Base-by-base conservation (phyloP, 2,797 vertebrate species). In the Syndactyla subalaris region DNA sequence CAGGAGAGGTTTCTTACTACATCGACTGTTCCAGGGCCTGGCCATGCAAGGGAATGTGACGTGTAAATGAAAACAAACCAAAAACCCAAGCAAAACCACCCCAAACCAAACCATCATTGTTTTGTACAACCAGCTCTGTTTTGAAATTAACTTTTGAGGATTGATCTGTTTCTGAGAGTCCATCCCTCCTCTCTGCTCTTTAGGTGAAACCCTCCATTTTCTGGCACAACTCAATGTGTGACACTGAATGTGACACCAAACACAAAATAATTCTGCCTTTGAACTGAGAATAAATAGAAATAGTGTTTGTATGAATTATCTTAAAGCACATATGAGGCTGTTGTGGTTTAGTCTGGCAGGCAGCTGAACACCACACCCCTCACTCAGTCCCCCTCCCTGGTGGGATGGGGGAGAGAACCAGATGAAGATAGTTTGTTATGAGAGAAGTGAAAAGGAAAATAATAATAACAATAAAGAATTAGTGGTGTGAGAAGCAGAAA, bases 251-350 rank as follows among this genome's bases (percentile, higher is more conserved):
- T 29, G 0, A 2, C 22, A 49, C 34, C 62, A 79, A 38, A 88
- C 57, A 48, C 29, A 23, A 55, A 73, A 51, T 88, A 81, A 48
- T 41, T 66, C 52, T 54, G 39, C 54, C 29, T 71, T 58, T 20
- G 54, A 30, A 36, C 38, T 20, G 46, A 85, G 45, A 82, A 82
- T 38, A 94, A 63, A 62, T 1, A 75, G 67, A 57, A 87, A 11
- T 0, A 0, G 4, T 4, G 4, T 57, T 68, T 65, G 30, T 62
- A 59, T 24, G 7, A 83, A 75, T 41, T 75, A 10, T 62, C 58
- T 48, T 62, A 8, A 68, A 73, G 73, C 74, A 77, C 74, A 32
- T 10, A 74, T 62, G 30, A 58, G 23, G 26, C 39, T 36, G 24
- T 17, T n/a, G 15, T 13, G 39, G 14, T 34, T 29, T 29, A 10